Evolutionary conservation across 2,113 vertebrate species (phyloP).

Genomic region (Tenebrosternarchus preto): DNA sequence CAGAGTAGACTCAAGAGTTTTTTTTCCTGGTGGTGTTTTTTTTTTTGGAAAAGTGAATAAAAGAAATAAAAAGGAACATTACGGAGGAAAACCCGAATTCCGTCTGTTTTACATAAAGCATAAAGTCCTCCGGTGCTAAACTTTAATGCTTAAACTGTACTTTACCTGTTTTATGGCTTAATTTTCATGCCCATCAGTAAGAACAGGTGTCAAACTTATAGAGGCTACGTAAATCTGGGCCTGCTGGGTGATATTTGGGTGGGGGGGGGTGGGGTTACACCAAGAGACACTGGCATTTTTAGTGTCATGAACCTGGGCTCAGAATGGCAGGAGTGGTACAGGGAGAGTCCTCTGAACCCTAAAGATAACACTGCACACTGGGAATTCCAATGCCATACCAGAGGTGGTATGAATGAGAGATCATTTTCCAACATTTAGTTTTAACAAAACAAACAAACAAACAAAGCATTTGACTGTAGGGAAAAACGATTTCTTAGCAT

Average conservation of each 20-base stretch:
- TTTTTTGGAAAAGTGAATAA: not conserved
- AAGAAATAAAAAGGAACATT: slow-evolving; percentile 22
- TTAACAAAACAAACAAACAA: not conserved
- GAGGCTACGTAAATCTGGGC: slow-evolving; percentile 26
- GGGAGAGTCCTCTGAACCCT: slow-evolving; percentile 16
- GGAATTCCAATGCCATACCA: not conserved
- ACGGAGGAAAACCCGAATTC: slow-evolving; percentile 5
- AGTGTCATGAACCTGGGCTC: slow-evolving; percentile 13
- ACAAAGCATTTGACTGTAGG: too few relatives aligned
- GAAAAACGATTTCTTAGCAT: slow-evolving; percentile 32
- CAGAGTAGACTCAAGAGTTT: not conserved
- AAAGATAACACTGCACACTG: not conserved
- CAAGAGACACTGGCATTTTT: slow-evolving; percentile 20
- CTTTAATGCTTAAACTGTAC: not conserved
- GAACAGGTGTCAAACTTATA: slow-evolving; percentile 48
- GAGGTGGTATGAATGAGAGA: not conserved
- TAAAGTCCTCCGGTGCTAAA: slow-evolving; percentile 22
- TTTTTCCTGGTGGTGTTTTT: not conserved
- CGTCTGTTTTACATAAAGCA: slow-evolving; percentile 31
- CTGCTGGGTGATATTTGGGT: slow-evolving; percentile 46
- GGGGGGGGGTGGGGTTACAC: slow-evolving; percentile 19
- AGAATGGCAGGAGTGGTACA: slow-evolving; percentile 21
- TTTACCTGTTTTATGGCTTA: slow-evolving; percentile 35
- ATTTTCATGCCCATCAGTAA: slow-evolving; percentile 27
- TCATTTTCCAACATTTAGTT: not conserved